These are phyloP conservation scores for Holothuria glaberrima DNA, from an alignment of 35 echinoderm and acorn worm genomes.

Conservation along the genomic window DNA sequence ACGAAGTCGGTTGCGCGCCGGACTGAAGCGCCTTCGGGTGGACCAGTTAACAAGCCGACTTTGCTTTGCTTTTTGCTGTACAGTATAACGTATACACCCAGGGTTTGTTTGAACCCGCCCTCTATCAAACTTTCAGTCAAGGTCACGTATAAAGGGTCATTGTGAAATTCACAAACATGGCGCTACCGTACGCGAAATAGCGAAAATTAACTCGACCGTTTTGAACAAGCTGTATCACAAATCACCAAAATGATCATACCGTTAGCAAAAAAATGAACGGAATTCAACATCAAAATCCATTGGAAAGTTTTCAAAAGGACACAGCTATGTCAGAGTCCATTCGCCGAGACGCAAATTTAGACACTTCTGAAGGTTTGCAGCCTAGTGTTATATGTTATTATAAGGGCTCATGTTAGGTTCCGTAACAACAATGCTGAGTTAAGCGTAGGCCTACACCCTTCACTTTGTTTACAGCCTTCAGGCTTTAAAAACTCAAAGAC, in stretches of 20 bases:
- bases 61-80: no score
- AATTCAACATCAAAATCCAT: constrained; percentile 25
- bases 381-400: constrained; percentile 23
- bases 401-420: constrained; percentile 28
- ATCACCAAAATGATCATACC: constrained; percentile 21
- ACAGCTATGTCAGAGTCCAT: constrained; percentile 47
- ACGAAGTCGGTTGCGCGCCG: no score
- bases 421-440: constrained; percentile 10
- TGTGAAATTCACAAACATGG: constrained; percentile 50
- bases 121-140: constrained; percentile 21
- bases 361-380: constrained; percentile 33
- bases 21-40: no score
- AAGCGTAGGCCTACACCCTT: no score
- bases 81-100: no score
- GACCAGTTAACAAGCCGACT: no score
- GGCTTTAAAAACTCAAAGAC: no score
- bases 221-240: not conserved
- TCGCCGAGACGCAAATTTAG: constrained; percentile 24
- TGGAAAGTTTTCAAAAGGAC: constrained; percentile 29
- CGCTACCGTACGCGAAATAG: constrained; percentile 46
- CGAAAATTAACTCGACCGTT: constrained; percentile 23
- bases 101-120: constrained; percentile 16
- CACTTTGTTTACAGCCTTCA: no score
- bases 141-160: constrained; percentile 25
- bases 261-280: constrained; percentile 12